These are phyloP conservation scores for Atta cephalotes DNA, from an alignment of 1,140 invertebrate species.

Conservation along the genomic window DNA sequence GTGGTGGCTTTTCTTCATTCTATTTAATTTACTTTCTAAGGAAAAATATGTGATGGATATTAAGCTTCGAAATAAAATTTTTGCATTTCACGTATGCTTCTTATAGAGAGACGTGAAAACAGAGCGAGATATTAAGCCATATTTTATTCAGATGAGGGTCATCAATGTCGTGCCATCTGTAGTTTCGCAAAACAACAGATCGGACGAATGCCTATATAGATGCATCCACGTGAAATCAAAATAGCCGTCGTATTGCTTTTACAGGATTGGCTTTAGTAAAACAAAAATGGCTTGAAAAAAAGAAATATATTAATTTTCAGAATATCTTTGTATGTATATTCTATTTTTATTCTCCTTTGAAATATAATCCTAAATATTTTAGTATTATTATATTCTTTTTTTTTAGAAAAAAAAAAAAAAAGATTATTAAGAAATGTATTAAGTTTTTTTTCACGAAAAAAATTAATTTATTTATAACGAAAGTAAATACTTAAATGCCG, in stretches of 20 bases:
- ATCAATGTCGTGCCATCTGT: slow-evolving; percentile 35
- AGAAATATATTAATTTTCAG: neutral
- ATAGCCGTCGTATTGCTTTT: neutral
- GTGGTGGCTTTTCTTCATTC: neutral
- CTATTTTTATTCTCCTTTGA: neutral
- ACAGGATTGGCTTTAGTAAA: neutral
- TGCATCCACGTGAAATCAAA: slow-evolving; percentile 34
- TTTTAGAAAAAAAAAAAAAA: no score
- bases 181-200: slow-evolving; percentile 21
- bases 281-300: slow-evolving; percentile 2
- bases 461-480: neutral
- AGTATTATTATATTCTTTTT: slow-evolving; percentile 5
- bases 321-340: neutral
- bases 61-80: slow-evolving; percentile 38
- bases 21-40: neutral
- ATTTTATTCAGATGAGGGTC: slow-evolving; percentile 46
- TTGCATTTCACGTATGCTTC: neutral
- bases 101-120: neutral
- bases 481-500: neutral
- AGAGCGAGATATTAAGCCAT: slow-evolving; percentile 43
- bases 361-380: neutral
- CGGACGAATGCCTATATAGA: neutral
- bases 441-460: neutral
- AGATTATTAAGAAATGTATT: neutral
- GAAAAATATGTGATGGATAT: neutral